Evolutionary conservation across 2,888 invertebrate species (phyloP).

Genomic region (Ypsolopha sequella): DNA sequence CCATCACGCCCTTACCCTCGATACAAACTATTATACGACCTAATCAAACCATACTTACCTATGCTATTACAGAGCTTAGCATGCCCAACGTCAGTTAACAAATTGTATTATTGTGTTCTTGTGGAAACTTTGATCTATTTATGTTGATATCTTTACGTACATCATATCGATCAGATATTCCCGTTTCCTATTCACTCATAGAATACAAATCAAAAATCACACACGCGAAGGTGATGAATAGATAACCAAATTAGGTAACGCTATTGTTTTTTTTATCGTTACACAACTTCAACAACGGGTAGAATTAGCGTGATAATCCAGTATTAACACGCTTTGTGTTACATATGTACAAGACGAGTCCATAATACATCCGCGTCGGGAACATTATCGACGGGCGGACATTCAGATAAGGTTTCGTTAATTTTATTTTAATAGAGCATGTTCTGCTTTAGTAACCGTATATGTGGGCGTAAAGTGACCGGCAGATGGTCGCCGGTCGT

Average conservation of each 20-base stretch:
- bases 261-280: conserved; percentile 3
- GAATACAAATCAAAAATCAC: not conserved
- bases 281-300: not conserved
- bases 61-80: not conserved
- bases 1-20: not conserved
- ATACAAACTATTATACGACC: not conserved
- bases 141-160: too few relatives aligned
- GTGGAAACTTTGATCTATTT: too few relatives aligned
- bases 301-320: not conserved
- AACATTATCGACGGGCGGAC: not conserved
- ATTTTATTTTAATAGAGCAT: conserved; percentile 1
- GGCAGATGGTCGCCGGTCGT: conserved; percentile 50
- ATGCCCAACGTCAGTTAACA: too few relatives aligned
- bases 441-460: conserved; percentile 36
- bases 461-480: conserved; percentile 54
- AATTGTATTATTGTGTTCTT: too few relatives aligned
- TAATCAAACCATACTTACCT: not conserved
- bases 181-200: not conserved
- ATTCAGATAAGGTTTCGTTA: not conserved
- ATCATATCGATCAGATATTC: not conserved
- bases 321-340: not conserved
- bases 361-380: not conserved
- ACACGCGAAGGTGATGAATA: not conserved
- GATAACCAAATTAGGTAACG: conserved; percentile 1
- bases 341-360: not conserved